Evolutionary conservation across 1,140 invertebrate species (phyloP), one percentile per base, ranked within the genome.

Genomic region (Drosophila subobscura): DNA sequence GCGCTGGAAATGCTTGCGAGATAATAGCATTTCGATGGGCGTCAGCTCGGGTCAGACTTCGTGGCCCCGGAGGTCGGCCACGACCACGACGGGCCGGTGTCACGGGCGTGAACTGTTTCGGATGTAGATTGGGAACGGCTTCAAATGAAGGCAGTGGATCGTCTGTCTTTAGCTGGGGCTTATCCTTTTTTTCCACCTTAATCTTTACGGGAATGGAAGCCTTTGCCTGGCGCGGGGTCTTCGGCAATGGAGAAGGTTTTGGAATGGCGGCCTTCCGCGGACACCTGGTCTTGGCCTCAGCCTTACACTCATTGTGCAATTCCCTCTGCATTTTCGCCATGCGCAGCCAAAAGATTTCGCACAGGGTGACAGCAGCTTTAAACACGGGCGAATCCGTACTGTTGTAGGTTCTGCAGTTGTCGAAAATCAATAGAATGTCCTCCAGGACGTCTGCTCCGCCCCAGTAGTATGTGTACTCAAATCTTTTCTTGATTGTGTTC

Each of bases 391-490:
- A 33, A 0, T 56, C 63, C 52, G 56, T 37, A 20, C 47, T 2
- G 23, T 73, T 73, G 20, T 54, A 76, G 0, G 16, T 5, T 16
- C 40, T 27, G 44, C 70, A 76, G 51, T 76, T 76, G 1, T 61
- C 42, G 20, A 76, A 67, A 3, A 76, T 44, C 20, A 76, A 22
- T 22, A 57, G 27, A 6, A 76, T 57, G 14, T 76, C 73, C 2
- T 56, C 42, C 7, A 73, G 10, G 0, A 71, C 70, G 47, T 76
- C 70, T 2, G 42, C 5, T 1, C 55, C 63, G 16, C 47, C 20
- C 55, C 63, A 67, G 10, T 76, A 76, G 23, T 76, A 76, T 1
- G 44, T 56, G 42, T 76, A 67, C 2, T 61, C n/a, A 10, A 76
- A 10, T 0, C 73, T 63, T 42, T 52, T 72, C 16, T 44, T 54